Conservation (phyloP, 2,797 vertebrate species). For the Botia almorhae region DNA sequence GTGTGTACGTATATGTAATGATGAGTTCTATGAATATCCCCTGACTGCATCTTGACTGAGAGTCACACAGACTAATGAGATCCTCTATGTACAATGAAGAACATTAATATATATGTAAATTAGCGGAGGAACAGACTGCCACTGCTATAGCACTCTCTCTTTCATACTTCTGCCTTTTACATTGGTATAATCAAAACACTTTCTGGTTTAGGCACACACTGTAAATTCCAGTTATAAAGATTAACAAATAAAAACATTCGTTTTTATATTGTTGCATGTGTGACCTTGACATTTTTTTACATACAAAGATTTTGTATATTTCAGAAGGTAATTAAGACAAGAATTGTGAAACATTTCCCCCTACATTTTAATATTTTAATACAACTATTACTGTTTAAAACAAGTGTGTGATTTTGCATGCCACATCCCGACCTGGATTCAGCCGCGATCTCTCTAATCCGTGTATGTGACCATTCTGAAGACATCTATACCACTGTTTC, state of each 20-base stretch:
- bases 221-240: not conserved
- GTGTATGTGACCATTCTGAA: not conserved
- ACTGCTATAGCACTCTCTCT: constrained; percentile 62
- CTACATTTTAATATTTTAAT: not conserved
- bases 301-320: not conserved
- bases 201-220: constrained; percentile 10
- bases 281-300: not conserved
- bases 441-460: constrained; percentile 21
- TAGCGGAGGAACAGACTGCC: constrained; percentile 68
- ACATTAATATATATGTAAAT: constrained; percentile 89
- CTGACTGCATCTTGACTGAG: constrained; percentile 77
- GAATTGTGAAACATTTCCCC: constrained; percentile 17
- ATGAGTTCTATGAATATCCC: constrained; percentile 75
- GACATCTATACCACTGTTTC: constrained; percentile 14
- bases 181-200: constrained; percentile 25
- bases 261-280: not conserved
- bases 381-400: constrained; percentile 16
- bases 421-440: constrained; percentile 37
- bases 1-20: constrained; percentile 69
- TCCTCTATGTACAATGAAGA: constrained; percentile 85
- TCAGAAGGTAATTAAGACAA: not conserved
- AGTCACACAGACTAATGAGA: constrained; percentile 88
- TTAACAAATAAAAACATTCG: not conserved
- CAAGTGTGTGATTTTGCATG: constrained; percentile 25
- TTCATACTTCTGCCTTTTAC: constrained; percentile 21